Conservation (phyloP, 2,888 invertebrate genomes). For the Lithophane leautieri region DNA sequence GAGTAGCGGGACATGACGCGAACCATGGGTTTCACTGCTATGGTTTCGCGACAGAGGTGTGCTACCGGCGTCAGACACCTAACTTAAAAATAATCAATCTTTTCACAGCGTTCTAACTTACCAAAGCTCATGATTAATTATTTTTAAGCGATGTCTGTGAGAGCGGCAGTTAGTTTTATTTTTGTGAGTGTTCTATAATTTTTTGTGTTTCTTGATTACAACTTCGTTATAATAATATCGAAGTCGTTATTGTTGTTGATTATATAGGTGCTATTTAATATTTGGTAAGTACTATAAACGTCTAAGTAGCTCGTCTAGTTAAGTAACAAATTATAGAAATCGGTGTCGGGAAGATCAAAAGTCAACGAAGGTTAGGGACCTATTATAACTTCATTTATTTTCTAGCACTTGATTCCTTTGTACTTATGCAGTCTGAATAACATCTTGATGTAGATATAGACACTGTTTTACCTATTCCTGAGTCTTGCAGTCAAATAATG, state of each 20-base stretch:
- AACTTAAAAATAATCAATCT: neutral
- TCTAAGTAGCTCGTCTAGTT: neutral
- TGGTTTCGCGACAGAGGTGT: too few relatives aligned
- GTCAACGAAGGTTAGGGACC: neutral
- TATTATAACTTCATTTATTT: neutral
- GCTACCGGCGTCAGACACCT: neutral
- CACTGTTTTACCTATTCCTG: neutral
- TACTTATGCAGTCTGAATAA: neutral
- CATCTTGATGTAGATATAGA: neutral
- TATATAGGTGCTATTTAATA: constrained; percentile 4
- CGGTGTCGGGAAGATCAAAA: neutral
- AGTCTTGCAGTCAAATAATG: neutral
- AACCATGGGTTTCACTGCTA: too few relatives aligned
- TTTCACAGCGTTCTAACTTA: neutral
- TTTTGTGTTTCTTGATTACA: neutral
- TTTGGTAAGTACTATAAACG: neutral
- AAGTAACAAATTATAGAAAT: neutral
- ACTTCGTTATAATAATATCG: too few relatives aligned
- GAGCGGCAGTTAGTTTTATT: neutral
- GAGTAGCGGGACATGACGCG: too few relatives aligned
- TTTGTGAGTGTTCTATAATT: neutral
- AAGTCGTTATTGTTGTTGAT: too few relatives aligned
- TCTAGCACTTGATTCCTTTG: neutral
- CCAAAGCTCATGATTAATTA: too few relatives aligned
- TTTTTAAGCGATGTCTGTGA: neutral